Evolutionary conservation across 2,888 invertebrate genomes (phyloP).

Genomic region (Limenitis camilla): DNA sequence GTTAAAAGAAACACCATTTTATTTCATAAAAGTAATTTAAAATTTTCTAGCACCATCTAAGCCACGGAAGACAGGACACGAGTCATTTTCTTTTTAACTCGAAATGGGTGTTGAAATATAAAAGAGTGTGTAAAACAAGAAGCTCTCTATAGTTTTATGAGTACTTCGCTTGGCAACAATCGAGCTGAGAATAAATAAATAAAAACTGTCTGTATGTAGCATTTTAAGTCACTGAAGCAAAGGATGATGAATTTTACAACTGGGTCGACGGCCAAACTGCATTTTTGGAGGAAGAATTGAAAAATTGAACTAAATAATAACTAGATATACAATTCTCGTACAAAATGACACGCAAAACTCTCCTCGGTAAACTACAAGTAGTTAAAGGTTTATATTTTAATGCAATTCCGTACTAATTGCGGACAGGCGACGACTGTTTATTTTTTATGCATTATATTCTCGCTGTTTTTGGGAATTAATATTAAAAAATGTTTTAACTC

Average conservation of each 20-base stretch:
- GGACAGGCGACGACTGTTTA: no score
- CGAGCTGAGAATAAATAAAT: constrained; percentile 59
- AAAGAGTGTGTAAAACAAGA: constrained; percentile 61
- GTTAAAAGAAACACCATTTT: not conserved
- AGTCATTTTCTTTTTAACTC: constrained; percentile 33
- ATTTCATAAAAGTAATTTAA: constrained; percentile 1
- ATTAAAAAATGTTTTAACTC: no score
- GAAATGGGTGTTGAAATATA: constrained; percentile 55
- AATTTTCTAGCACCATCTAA: constrained; percentile 5
- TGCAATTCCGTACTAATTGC: no score
- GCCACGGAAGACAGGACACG: constrained; percentile 13
- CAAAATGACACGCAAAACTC: no score
- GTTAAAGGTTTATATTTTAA: no score
- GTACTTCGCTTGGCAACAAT: constrained; percentile 59
- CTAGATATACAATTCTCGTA: no score
- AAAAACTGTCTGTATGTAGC: constrained; percentile 51
- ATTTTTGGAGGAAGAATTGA: no score
- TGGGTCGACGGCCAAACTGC: no score
- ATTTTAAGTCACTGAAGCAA: constrained; percentile 62
- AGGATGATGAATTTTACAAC: constrained; percentile 66
- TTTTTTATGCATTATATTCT: no score
- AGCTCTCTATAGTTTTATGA: constrained; percentile 60
- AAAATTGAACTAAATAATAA: no score
- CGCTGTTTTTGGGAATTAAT: no score
- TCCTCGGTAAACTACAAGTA: no score